Conservation (phyloP, 2,888 invertebrate genomes). For the Conops quadrifasciatus region DNA sequence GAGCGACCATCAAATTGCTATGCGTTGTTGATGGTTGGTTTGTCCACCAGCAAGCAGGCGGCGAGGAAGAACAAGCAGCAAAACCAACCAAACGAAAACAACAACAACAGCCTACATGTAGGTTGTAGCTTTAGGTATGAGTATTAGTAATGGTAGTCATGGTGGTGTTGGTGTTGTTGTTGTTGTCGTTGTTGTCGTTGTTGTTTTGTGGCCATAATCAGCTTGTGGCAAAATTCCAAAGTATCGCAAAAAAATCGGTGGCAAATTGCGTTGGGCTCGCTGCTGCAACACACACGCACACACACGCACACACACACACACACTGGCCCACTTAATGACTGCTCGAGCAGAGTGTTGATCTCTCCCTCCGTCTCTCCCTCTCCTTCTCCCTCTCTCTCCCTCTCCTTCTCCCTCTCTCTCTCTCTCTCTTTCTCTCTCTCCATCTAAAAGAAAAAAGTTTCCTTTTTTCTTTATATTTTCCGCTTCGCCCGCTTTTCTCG, state of each 20-base stretch:
- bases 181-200: neutral
- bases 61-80: conserved; percentile 2
- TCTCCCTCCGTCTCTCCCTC: conserved; percentile 1
- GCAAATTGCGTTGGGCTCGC: conserved; percentile 9
- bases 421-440: neutral
- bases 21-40: no score
- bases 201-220: neutral
- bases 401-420: neutral
- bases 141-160: no score
- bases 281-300: neutral
- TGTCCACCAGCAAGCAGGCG: no score
- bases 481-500: neutral
- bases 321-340: conserved; percentile 17
- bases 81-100: no score
- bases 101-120: no score
- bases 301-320: neutral
- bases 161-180: neutral
- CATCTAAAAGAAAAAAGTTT: no score
- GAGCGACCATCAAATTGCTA: neutral
- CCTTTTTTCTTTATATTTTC: neutral
- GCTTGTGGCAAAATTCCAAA: conserved; percentile 21
- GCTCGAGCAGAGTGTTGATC: neutral
- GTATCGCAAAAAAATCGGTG: conserved; percentile 27
- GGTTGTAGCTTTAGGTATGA: no score
- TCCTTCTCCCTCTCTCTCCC: neutral